phyloP scores from a whole-genome alignment of 2,113 vertebrate species.

The Cyphomyrus discorhynchus region DNA sequence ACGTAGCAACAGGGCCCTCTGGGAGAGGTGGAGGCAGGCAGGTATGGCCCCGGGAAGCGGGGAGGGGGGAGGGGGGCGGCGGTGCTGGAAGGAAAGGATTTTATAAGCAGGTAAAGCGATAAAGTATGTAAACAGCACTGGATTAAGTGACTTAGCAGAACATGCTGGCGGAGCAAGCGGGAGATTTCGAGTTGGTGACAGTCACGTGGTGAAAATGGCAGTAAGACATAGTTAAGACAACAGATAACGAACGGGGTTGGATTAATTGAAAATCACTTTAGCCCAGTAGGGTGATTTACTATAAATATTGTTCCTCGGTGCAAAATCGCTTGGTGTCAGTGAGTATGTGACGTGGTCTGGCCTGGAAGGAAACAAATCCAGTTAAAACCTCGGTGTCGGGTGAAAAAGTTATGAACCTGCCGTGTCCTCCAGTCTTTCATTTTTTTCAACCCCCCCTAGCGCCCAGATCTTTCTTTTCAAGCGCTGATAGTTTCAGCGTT shows the following conservation, averaged over 20 bases:
- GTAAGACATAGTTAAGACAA: neutral
- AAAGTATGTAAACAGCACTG: neutral
- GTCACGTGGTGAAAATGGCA: neutral
- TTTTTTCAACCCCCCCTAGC: neutral
- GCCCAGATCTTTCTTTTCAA: neutral
- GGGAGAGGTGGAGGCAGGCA: neutral
- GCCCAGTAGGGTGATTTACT: neutral
- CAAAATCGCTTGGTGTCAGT: neutral
- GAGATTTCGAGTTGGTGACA: neutral
- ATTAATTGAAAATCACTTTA: neutral
- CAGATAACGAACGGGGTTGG: neutral
- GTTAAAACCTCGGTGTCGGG: neutral
- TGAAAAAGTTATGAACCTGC: neutral
- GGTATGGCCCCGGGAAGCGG: neutral
- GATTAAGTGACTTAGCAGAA: neutral
- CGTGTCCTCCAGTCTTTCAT: neutral
- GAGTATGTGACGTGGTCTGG: neutral
- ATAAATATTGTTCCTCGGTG: neutral
- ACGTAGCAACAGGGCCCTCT: neutral
- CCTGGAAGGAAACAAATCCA: neutral
- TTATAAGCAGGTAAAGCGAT: neutral
- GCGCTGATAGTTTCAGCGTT: neutral
- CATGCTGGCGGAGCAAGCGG: neutral
- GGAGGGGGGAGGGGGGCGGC: fast-evolving
- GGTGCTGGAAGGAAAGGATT: neutral